Evolutionary conservation across 2,113 vertebrate species (phyloP).

Genomic region (Charadrius vociferus): DNA sequence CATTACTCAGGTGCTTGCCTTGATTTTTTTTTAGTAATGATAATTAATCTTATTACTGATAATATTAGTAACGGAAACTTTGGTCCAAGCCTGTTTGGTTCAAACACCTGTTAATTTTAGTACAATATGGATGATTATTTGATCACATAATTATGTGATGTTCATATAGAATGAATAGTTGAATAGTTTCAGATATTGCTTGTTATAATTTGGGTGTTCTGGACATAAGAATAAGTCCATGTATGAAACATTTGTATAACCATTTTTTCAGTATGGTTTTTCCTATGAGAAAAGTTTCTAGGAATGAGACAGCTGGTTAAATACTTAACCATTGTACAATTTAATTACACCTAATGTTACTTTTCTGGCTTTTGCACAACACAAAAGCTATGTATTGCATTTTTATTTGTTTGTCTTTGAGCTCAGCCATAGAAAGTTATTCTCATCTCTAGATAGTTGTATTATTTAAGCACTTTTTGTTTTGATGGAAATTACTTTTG

Average conservation of each 20-base stretch:
- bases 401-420: conserved; percentile 52
- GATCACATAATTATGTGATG: not conserved
- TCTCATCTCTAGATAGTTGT: conserved; percentile 49
- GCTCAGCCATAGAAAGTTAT: conserved; percentile 8
- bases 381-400: not conserved
- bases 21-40: not conserved
- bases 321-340: not conserved
- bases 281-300: not conserved
- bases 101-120: not conserved
- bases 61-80: not conserved
- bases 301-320: not conserved
- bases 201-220: not conserved
- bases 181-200: not conserved
- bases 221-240: not conserved
- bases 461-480: conserved; percentile 70
- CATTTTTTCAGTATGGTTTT: not conserved
- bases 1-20: not conserved
- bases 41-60: not conserved
- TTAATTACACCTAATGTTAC: not conserved
- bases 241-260: not conserved
- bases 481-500: conserved; percentile 73
- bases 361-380: not conserved
- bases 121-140: not conserved
- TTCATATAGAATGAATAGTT: not conserved
- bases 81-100: not conserved